Evolutionary conservation across 2,797 vertebrate genomes (phyloP).

Genomic region (Hypotaenidia philippensis): DNA sequence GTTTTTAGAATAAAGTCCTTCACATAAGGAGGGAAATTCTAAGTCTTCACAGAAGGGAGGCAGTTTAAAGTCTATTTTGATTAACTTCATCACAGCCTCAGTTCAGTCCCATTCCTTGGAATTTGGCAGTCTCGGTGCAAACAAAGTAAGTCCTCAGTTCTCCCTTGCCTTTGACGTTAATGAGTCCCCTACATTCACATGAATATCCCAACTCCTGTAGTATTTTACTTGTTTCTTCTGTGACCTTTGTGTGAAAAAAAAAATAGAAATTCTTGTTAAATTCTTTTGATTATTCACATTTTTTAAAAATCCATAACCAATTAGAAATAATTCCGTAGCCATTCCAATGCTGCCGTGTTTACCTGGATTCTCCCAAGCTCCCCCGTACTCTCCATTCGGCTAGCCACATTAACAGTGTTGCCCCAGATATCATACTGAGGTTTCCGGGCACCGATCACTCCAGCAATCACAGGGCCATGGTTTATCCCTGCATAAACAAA

Average conservation of each 20-base stretch:
- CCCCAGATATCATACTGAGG: constrained; percentile 99
- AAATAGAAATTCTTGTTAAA: constrained; percentile 2
- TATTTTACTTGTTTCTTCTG: constrained; percentile 90
- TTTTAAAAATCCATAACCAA: background rate
- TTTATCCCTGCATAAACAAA: constrained; percentile 89
- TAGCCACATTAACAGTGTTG: constrained; percentile 97
- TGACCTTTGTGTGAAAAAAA: constrained; percentile 85
- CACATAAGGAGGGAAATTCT: constrained; percentile 17
- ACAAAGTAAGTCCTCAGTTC: constrained; percentile 96
- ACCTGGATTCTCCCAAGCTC: constrained; percentile 98
- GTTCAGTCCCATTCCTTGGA: constrained; percentile 90
- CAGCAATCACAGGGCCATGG: constrained; percentile 95
- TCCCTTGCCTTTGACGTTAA: constrained; percentile 97
- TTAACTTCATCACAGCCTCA: constrained; percentile 72
- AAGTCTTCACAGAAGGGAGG: constrained; percentile 46
- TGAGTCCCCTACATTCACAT: constrained; percentile 94
- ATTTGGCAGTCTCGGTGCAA: constrained; percentile 95
- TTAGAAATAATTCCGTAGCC: background rate
- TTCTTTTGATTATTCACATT: background rate
- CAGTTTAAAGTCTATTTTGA: background rate
- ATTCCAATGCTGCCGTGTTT: background rate
- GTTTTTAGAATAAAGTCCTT: constrained; percentile 33
- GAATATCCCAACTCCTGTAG: constrained; percentile 92
- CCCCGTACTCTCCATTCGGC: constrained; percentile 97
- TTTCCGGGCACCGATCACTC: constrained; percentile 96